Evolutionary conservation across 2,797 vertebrate species (phyloP).

Genomic region (Esox masquinongy): DNA sequence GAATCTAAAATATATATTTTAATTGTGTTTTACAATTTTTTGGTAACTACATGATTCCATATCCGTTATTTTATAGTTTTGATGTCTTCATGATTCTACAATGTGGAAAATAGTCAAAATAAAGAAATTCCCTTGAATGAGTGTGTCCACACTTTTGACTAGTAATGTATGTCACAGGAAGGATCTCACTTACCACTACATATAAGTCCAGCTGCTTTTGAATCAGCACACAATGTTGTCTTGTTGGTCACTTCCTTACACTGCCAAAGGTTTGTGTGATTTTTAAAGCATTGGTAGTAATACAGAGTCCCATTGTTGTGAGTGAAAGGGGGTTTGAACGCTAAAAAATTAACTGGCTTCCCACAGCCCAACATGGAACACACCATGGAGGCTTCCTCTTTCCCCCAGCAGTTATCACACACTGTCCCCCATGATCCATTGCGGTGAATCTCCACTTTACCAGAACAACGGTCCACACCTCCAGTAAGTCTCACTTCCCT

Average conservation of each 20-base stretch:
- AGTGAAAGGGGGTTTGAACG: constrained; percentile 41
- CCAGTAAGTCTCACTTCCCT: constrained; percentile 65
- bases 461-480: constrained; percentile 71
- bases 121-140: no score
- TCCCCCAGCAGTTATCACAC: constrained; percentile 61
- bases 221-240: accelerated
- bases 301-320: constrained; percentile 45
- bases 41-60: no score
- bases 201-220: constrained; percentile 62
- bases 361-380: constrained; percentile 72
- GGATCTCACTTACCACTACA: constrained; percentile 59
- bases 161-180: not conserved
- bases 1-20: not conserved
- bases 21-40: no score
- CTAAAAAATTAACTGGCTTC: accelerated
- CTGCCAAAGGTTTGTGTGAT: constrained; percentile 48
- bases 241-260: constrained; percentile 31
- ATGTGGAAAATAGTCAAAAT: no score
- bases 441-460: constrained; percentile 73
- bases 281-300: accelerated
- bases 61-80: no score
- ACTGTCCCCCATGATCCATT: constrained; percentile 72
- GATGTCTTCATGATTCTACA: no score
- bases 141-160: no score
- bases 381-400: constrained; percentile 39